phyloP scores from a whole-genome alignment of 2,797 vertebrate species.

The Sebastes cheni region DNA sequence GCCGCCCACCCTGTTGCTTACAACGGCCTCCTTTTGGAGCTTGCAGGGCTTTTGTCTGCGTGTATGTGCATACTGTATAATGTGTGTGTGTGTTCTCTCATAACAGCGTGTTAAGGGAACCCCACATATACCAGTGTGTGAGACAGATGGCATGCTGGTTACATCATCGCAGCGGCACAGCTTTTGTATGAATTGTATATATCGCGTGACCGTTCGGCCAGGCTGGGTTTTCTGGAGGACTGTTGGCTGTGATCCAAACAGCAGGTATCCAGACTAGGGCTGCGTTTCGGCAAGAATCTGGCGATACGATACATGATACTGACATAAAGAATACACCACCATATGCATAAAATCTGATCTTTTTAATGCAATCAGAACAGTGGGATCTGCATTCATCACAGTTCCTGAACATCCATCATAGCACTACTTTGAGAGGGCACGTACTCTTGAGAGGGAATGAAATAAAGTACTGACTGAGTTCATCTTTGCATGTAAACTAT shows the following conservation, averaged over 20 bases:
- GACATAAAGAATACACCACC: not conserved
- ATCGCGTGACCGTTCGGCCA: not conserved
- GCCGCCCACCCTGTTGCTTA: not conserved
- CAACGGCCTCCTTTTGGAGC: not conserved
- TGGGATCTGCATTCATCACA: not conserved
- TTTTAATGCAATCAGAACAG: not conserved
- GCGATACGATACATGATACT: not conserved
- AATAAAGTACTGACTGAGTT: no score
- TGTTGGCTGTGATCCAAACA: not conserved
- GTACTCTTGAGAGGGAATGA: not conserved
- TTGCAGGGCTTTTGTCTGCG: not conserved
- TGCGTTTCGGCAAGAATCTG: not conserved
- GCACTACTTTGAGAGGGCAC: not conserved
- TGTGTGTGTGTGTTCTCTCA: not conserved
- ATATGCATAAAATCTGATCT: not conserved
- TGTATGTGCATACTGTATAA: not conserved
- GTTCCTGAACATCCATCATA: not conserved
- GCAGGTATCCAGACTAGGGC: not conserved
- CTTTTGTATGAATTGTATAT: conserved; percentile 31
- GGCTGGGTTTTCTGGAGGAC: not conserved
- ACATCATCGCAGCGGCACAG: not conserved
- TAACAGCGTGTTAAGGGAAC: conserved; percentile 12
- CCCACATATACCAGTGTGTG: conserved; percentile 13
- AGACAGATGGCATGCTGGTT: conserved; percentile 53
- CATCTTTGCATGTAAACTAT: no score